phyloP scores from a whole-genome alignment of 2,888 invertebrate species.

The Drosophila neotestacea region DNA sequence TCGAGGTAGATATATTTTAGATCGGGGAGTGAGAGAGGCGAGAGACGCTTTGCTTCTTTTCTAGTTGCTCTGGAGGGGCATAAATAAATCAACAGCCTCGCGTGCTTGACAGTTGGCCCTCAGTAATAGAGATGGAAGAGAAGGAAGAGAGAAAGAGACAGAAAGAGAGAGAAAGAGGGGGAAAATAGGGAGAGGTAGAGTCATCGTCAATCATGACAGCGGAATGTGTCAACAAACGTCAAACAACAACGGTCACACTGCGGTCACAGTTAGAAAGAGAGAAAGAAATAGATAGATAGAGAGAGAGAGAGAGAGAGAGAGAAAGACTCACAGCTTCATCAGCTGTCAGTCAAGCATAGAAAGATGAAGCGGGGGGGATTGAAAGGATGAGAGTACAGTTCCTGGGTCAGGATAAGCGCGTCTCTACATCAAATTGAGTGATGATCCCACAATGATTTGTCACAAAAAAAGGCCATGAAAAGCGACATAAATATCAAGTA shows the following conservation, averaged over 20 bases:
- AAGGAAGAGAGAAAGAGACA: conserved; percentile 9
- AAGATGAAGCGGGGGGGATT: not conserved
- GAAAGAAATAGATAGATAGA: not conserved
- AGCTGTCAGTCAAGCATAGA: conserved; percentile 54
- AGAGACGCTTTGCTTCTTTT: conserved; percentile 58
- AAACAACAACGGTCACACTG: conserved; percentile 56
- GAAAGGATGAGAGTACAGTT: conserved; percentile 5
- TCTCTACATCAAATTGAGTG: conserved; percentile 75
- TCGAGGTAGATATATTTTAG: conserved; percentile 26
- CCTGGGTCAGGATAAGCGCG: conserved; percentile 52
- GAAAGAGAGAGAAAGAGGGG: conserved; percentile 13
- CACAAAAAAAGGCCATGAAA: conserved; percentile 53
- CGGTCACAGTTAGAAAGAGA: conserved; percentile 35
- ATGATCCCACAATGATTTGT: conserved; percentile 76
- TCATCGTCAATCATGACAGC: conserved; percentile 76
- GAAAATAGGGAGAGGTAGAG: not conserved
- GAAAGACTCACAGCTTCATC: conserved; percentile 59
- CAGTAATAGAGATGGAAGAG: conserved; percentile 45
- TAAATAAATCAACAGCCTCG: conserved; percentile 78
- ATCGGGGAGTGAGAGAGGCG: conserved; percentile 45
- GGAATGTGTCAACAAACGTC: conserved; percentile 77
- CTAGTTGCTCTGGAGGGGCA: conserved; percentile 53
- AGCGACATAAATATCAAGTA: conserved; percentile 21
- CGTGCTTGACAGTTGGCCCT: conserved; percentile 67
- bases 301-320: conserved; percentile 3